Evolutionary conservation across 2,888 invertebrate species (phyloP).

Genomic region (Caenorhabditis panamensis): DNA sequence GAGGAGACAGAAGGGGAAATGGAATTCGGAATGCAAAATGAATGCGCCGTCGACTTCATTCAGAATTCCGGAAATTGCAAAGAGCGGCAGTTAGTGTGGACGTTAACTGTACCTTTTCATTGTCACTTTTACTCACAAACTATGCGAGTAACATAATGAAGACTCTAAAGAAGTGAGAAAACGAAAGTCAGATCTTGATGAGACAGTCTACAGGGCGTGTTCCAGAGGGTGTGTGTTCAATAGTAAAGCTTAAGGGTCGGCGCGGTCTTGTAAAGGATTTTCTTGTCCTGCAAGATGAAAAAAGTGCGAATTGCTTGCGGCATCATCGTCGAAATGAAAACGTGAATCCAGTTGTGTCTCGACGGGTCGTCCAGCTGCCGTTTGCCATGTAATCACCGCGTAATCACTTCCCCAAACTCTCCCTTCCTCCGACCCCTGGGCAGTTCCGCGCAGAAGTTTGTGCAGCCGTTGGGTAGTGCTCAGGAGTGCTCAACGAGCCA

Average conservation of each 20-base stretch:
- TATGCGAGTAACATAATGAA: too few species aligned
- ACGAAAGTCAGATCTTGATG: background rate
- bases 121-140: too few species aligned
- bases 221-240: slow-evolving; percentile 2
- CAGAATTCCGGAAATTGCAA: background rate
- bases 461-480: background rate
- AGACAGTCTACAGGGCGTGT: slow-evolving; percentile 28
- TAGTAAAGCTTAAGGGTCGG: slow-evolving; percentile 21
- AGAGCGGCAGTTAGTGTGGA: too few species aligned
- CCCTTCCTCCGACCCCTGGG: background rate
- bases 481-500: slow-evolving; percentile 8
- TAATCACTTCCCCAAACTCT: slow-evolving; percentile 55
- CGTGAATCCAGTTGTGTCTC: slow-evolving; percentile 38
- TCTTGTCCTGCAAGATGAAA: slow-evolving; percentile 3
- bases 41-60: background rate
- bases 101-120: too few species aligned
- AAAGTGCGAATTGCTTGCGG: slow-evolving; percentile 45
- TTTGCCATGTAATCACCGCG: slow-evolving; percentile 42
- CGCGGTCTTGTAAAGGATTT: background rate
- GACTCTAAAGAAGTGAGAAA: too few species aligned
- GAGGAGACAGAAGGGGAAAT: background rate
- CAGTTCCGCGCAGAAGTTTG: background rate
- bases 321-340: slow-evolving; percentile 13
- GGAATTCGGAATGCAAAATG: background rate
- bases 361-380: slow-evolving; percentile 21